phyloP scores from a whole-genome alignment of 1,140 invertebrate species.

The Grapholita molesta region DNA sequence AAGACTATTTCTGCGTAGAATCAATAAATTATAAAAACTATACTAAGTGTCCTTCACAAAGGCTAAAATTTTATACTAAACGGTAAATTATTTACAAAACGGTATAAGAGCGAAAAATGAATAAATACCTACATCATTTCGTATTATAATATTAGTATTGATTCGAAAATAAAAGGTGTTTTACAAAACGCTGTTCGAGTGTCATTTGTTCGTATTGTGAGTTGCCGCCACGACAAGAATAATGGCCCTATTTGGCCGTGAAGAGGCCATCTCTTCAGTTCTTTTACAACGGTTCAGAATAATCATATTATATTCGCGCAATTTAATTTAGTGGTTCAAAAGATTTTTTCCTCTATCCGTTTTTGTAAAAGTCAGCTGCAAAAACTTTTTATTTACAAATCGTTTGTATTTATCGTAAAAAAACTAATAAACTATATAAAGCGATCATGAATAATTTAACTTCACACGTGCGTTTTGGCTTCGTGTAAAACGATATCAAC shows the following conservation, averaged over 20 bases:
- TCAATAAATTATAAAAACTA: too few relatives aligned
- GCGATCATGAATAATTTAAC: background rate
- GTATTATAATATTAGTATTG: too few relatives aligned
- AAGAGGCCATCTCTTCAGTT: slow-evolving; percentile 9
- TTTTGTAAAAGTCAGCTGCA: background rate
- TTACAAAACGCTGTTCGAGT: slow-evolving; percentile 24
- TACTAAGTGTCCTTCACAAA: too few relatives aligned
- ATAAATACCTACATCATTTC: too few relatives aligned
- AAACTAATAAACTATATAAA: too few relatives aligned
- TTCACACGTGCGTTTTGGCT: background rate
- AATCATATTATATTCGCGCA: background rate
- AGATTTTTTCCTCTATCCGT: background rate
- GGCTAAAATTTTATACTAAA: too few relatives aligned
- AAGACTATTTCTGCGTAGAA: too few relatives aligned
- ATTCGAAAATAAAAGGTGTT: slow-evolving; percentile 15
- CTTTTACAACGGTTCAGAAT: background rate
- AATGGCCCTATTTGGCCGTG: slow-evolving; percentile 1
- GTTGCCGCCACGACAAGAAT: background rate
- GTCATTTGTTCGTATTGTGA: slow-evolving; percentile 20
- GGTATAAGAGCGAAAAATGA: too few relatives aligned
- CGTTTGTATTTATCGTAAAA: too few relatives aligned
- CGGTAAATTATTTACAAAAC: too few relatives aligned
- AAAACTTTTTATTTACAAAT: too few relatives aligned
- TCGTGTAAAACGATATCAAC: background rate
- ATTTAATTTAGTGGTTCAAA: background rate